A percentile compares a stretch with the other conserved stretches of the same genome.
Evolutionary conservation across 1,140 invertebrate species (phyloP).

Genomic region (Galleria mellonella): DNA sequence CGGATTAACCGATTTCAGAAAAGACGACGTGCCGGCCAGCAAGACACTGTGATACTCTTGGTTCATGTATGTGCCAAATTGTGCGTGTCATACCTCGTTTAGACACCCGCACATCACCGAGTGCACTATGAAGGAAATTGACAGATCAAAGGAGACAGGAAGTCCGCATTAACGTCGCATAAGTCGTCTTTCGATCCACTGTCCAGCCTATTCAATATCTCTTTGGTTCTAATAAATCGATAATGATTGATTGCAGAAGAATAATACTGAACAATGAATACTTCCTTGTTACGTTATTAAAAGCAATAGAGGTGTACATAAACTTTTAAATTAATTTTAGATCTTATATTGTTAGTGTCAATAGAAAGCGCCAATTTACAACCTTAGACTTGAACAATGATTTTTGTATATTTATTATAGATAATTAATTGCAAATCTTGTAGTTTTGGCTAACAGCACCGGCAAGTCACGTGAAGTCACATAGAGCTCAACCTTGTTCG

Average conservation of each 20-base stretch:
- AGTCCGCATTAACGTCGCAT: constrained; percentile 48
- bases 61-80: constrained; percentile 20
- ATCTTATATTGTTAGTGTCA: too few relatives aligned
- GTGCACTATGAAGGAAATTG: constrained; percentile 53
- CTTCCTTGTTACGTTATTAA: too few relatives aligned
- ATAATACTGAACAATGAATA: too few relatives aligned
- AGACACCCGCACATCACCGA: constrained; percentile 25
- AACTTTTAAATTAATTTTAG: too few relatives aligned
- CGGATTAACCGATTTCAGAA: constrained; percentile 58
- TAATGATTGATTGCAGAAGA: too few relatives aligned
- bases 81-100: constrained; percentile 46
- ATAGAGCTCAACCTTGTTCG: constrained; percentile 24
- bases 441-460: constrained; percentile 3
- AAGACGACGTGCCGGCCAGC: constrained; percentile 22
- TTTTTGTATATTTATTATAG: too few relatives aligned
- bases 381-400: too few relatives aligned
- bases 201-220: background rate
- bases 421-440: too few relatives aligned
- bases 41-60: background rate
- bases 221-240: too few relatives aligned
- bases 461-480: constrained; percentile 22
- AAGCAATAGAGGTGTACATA: too few relatives aligned
- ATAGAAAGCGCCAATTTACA: too few relatives aligned
- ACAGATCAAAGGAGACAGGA: constrained; percentile 50
- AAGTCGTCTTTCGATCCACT: constrained; percentile 31